phyloP scores from a whole-genome alignment of 2,888 invertebrate genomes.

The Troides aeacus region DNA sequence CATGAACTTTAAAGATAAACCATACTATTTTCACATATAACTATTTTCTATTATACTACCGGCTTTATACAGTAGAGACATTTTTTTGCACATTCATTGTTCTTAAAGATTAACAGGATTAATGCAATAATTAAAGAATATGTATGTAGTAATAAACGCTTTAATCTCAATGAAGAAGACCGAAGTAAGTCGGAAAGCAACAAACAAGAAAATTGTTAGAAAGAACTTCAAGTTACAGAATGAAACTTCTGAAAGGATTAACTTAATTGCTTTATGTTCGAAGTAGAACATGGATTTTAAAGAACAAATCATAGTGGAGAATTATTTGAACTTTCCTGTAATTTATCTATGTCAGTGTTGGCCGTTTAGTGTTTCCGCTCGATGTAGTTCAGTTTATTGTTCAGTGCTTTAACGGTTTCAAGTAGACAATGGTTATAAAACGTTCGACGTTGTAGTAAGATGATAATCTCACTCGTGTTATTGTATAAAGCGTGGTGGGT shows the following conservation, averaged over 20 bases:
- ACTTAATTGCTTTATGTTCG: slow-evolving; percentile 15
- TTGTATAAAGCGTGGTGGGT: too few relatives aligned
- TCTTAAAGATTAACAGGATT: too few relatives aligned
- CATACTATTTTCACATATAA: too few relatives aligned
- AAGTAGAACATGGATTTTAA: slow-evolving; percentile 1
- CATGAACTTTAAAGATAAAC: too few relatives aligned
- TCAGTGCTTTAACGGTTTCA: background rate
- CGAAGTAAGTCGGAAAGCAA: slow-evolving; percentile 6
- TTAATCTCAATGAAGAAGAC: background rate
- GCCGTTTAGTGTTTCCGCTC: slow-evolving; percentile 4
- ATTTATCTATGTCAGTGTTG: slow-evolving; percentile 19
- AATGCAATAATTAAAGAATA: background rate
- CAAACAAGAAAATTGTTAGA: slow-evolving; percentile 1
- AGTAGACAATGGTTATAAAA: background rate
- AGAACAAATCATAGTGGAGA: slow-evolving; percentile 5
- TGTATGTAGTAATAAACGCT: background rate
- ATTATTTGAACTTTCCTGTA: slow-evolving; percentile 15
- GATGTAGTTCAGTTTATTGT: background rate
- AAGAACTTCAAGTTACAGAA: slow-evolving; percentile 10
- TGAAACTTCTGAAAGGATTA: slow-evolving; percentile 21
- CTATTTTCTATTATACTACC: too few relatives aligned
- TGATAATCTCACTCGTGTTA: too few relatives aligned
- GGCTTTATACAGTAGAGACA: too few relatives aligned
- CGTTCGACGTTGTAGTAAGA: background rate
- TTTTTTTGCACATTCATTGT: too few relatives aligned